Percentiles rank a stretch among this genome's conserved stretches.
Conservation (phyloP, 2,888 invertebrate genomes). For the Atherix ibis region DNA sequence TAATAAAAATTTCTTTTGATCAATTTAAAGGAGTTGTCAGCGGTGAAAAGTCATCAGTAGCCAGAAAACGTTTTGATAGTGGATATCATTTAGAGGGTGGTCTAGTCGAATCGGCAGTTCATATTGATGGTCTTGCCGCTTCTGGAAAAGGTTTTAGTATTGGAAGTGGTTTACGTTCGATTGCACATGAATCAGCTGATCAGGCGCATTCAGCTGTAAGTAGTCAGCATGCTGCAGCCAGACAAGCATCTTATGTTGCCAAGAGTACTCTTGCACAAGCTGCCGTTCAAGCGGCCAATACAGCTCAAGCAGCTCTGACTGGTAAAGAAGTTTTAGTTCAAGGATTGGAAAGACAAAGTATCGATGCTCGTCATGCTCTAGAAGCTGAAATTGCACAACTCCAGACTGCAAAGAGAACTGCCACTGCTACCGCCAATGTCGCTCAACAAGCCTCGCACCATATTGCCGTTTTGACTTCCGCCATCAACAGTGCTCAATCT, state of each 20-base stretch:
- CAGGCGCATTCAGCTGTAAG: conserved; percentile 50
- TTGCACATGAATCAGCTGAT: conserved; percentile 51
- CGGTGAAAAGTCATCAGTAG: too few relatives aligned
- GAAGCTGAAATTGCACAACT: conserved; percentile 54
- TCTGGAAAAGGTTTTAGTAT: not conserved
- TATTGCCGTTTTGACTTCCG: conserved; percentile 56
- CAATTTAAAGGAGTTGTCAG: too few relatives aligned
- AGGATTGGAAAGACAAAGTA: conserved; percentile 50
- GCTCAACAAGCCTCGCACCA: conserved; percentile 59
- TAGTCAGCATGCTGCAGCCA: conserved; percentile 52
- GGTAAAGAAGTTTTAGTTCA: conserved; percentile 44
- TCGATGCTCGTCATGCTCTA: conserved; percentile 48
- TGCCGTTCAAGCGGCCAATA: conserved; percentile 55
- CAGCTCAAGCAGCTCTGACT: conserved; percentile 46
- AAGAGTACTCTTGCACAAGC: conserved; percentile 58
- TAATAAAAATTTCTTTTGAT: too few relatives aligned
- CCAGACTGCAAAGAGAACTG: conserved; percentile 50
- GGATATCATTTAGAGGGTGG: not conserved
- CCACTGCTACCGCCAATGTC: conserved; percentile 56
- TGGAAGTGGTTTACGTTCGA: conserved; percentile 42
- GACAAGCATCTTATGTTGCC: conserved; percentile 45
- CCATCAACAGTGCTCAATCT: conserved; percentile 53
- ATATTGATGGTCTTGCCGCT: not conserved
- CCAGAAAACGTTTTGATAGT: too few relatives aligned
- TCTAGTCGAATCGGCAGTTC: not conserved